Percentiles rank a stretch among this genome's conserved stretches.
Conservation (phyloP, 2,113 vertebrate genomes). For the Nothoprocta pentlandii region DNA sequence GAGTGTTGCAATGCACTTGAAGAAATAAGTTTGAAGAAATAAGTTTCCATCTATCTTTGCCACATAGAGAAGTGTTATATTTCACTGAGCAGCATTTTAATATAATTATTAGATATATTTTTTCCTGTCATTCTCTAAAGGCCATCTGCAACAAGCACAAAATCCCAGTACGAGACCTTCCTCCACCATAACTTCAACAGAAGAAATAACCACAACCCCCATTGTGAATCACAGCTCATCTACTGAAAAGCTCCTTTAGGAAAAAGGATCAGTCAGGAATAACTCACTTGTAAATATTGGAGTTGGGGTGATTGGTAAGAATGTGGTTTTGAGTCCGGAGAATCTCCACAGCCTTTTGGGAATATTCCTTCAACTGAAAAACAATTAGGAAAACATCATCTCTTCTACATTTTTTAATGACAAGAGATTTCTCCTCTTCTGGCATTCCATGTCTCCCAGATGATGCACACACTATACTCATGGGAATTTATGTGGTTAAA, state of each 20-base stretch:
- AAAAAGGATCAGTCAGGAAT: not conserved
- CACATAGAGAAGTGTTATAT: rapidly evolving
- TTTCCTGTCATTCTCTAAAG: not conserved
- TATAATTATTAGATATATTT: not conserved
- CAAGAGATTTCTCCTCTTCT: not conserved
- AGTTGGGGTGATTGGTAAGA: constrained; percentile 98
- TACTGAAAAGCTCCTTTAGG: not conserved
- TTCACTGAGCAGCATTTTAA: not conserved
- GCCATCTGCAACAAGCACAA: not conserved
- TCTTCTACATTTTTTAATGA: not conserved
- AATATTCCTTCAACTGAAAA: constrained; percentile 94
- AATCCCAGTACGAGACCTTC: not conserved
- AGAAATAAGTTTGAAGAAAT: not conserved
- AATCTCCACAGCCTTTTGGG: constrained; percentile 97
- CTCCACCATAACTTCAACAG: not conserved
- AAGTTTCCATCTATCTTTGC: not conserved
- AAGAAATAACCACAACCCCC: not conserved
- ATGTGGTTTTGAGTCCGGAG: constrained; percentile 96
- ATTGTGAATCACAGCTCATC: rapidly evolving
- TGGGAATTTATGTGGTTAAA: not conserved
- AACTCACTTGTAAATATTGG: constrained; percentile 98
- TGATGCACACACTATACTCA: not conserved
- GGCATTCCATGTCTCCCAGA: not conserved
- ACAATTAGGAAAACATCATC: not conserved
- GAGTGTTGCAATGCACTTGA: not conserved